phyloP scores from a whole-genome alignment of 2,888 invertebrate species.

The Panopea generosa region DNA sequence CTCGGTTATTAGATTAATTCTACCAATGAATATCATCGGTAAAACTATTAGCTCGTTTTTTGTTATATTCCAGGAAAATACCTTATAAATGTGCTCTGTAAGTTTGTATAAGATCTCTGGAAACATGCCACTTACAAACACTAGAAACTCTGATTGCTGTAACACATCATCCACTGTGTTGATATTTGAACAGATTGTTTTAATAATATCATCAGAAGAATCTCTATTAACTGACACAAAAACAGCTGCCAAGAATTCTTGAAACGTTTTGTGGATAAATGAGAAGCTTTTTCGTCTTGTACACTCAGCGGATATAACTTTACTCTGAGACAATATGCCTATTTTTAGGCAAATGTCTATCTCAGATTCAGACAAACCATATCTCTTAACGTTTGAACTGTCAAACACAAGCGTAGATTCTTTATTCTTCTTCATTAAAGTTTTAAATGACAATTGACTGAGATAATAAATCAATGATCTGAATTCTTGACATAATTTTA shows the following conservation, averaged over 20 bases:
- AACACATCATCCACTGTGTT: no score
- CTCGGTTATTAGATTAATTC: no score
- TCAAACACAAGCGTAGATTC: background rate
- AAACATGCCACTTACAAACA: no score
- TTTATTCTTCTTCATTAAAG: background rate
- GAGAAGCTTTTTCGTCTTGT: conserved; percentile 5
- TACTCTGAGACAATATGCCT: conserved; percentile 3
- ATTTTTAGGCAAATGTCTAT: conserved; percentile 7
- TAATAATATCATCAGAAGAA: no score
- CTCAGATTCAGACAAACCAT: background rate
- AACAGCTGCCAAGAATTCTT: conserved; percentile 5
- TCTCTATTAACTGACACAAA: background rate
- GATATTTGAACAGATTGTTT: no score
- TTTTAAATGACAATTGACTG: background rate
- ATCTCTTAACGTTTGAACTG: background rate
- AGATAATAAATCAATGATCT: background rate
- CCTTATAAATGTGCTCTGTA: no score
- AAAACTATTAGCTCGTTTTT: no score
- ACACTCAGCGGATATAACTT: background rate
- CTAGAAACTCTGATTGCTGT: no score
- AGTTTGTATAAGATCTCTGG: no score
- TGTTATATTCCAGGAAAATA: no score
- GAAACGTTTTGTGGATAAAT: conserved; percentile 14
- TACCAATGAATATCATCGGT: no score
- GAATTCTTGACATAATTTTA: background rate